A percentile compares a stretch with the other conserved stretches of the same genome.
phyloP scores from a whole-genome alignment of 2,888 invertebrate species.

The Ecliptopera silaceata region DNA sequence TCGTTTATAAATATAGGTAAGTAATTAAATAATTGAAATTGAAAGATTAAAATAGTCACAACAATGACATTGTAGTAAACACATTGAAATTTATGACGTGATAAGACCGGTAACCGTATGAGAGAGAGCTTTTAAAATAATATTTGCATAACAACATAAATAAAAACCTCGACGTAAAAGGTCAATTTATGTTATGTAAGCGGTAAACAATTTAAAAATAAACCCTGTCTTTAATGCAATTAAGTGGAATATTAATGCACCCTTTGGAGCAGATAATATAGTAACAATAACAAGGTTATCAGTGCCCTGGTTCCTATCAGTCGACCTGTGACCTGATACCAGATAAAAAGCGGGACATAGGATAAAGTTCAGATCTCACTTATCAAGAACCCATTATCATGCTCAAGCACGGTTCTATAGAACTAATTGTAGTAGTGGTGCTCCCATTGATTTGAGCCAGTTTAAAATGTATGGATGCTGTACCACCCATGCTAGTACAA shows the following conservation, averaged over 20 bases:
- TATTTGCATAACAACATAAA: background rate
- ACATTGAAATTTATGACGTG: constrained; percentile 1
- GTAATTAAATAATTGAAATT: constrained; percentile 10
- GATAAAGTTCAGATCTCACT: constrained; percentile 17
- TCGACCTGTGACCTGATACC: constrained; percentile 22
- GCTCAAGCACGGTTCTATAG: background rate
- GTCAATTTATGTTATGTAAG: constrained; percentile 4
- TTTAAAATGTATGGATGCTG: too few species aligned
- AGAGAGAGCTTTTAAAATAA: background rate
- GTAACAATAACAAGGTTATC: constrained; percentile 37
- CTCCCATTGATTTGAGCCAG: too few species aligned
- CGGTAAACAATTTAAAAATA: constrained; percentile 22
- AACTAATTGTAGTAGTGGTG: too few species aligned
- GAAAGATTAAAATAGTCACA: background rate
- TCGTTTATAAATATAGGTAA: too few species aligned
- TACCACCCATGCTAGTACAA: too few species aligned
- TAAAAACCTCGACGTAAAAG: background rate
- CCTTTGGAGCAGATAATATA: constrained; percentile 36
- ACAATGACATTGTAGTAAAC: background rate
- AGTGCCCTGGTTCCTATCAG: constrained; percentile 23
- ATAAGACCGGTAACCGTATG: background rate
- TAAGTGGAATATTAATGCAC: constrained; percentile 31
- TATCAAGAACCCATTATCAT: constrained; percentile 13
- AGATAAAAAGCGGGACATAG: constrained; percentile 14
- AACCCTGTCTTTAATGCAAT: constrained; percentile 23